Conservation (phyloP, 2,888 invertebrate genomes). For the Drosophila ustulata region DNA sequence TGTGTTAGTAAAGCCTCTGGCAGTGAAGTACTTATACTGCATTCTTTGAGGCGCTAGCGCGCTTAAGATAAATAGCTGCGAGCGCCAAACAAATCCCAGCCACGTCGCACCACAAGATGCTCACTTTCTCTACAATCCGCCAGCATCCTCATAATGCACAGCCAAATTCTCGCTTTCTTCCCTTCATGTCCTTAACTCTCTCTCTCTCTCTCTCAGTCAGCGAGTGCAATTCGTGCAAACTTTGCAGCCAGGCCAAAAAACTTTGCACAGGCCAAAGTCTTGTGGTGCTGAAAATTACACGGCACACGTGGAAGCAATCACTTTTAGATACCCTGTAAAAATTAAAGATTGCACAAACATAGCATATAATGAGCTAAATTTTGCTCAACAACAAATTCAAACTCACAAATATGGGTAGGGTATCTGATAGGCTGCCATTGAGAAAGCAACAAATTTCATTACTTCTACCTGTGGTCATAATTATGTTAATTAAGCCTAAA, state of each 20-base stretch:
- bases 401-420: not conserved
- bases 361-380: no score
- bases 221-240: conserved; percentile 34
- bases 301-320: conserved; percentile 2
- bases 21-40: conserved; percentile 57
- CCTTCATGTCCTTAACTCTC: not conserved
- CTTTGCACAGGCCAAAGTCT: conserved; percentile 41
- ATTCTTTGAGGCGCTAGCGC: conserved; percentile 62
- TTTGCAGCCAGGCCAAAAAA: conserved; percentile 39
- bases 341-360: not conserved
- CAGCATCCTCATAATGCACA: not conserved
- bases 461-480: conserved; percentile 44
- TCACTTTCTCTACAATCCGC: conserved; percentile 2
- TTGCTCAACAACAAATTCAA: not conserved
- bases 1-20: conserved; percentile 35
- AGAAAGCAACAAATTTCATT: not conserved
- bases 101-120: conserved; percentile 20
- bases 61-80: conserved; percentile 74
- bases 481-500: conserved; percentile 70
- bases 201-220: no score
- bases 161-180: conserved; percentile 6
- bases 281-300: conserved; percentile 31
- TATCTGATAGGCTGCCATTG: not conserved
- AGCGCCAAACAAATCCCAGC: conserved; percentile 50
- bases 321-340: conserved; percentile 22